phyloP scores from a whole-genome alignment of 2,888 invertebrate genomes.

The Hanleya hanleyi region DNA sequence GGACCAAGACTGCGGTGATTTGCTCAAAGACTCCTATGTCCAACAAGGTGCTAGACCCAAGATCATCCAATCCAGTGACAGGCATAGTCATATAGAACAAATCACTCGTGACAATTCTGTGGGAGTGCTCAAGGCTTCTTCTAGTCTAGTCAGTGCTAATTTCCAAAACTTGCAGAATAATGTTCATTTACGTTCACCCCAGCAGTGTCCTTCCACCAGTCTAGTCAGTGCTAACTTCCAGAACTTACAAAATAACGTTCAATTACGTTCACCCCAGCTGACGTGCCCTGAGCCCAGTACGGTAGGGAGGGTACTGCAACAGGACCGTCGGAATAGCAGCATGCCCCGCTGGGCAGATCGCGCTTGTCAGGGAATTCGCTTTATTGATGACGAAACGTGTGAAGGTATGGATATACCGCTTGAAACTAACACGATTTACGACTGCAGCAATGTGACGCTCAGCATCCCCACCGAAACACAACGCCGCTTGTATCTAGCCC shows the following conservation, averaged over 20 bases:
- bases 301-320: constrained; percentile 17
- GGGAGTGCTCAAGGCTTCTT: not conserved
- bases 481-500: not conserved
- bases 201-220: not conserved
- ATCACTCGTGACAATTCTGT: not conserved
- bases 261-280: no score
- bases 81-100: not conserved
- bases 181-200: no score
- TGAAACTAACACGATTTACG: constrained; percentile 45
- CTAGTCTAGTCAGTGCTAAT: not conserved
- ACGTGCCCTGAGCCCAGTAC: not conserved
- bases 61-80: constrained; percentile 15
- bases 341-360: constrained; percentile 70
- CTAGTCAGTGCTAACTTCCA: not conserved
- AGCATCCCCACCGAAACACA: not conserved
- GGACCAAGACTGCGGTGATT: constrained; percentile 33
- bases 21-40: constrained; percentile 44
- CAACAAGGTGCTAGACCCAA: constrained; percentile 51
- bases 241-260: not conserved
- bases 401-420: constrained; percentile 39
- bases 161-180: not conserved
- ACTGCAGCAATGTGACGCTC: constrained; percentile 46
- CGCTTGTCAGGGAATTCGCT: constrained; percentile 70
- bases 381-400: constrained; percentile 80
- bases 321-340: constrained; percentile 15